phyloP scores from a whole-genome alignment of 2,113 vertebrate genomes.

The Centropus bengalensis region DNA sequence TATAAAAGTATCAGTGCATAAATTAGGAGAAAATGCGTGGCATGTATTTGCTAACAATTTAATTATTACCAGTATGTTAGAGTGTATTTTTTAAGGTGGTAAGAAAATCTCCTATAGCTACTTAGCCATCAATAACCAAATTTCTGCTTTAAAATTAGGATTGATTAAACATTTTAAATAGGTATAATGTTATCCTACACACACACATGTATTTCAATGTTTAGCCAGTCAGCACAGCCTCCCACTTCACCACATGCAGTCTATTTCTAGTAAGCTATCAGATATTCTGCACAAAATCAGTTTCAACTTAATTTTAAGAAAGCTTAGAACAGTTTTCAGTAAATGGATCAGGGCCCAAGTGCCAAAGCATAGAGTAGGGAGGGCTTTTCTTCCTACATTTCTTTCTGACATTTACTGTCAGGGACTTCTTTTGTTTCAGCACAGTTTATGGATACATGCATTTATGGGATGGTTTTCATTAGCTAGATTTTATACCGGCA shows the following conservation, averaged over 20 bases:
- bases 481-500: constrained; percentile 7
- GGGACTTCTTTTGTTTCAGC: background rate
- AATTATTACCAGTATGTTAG: background rate
- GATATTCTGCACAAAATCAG: background rate
- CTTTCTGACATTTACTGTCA: constrained; percentile 14
- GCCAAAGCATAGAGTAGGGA: background rate
- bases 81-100: background rate
- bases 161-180: background rate
- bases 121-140: background rate
- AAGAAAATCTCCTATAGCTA: background rate
- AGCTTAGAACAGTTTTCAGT: background rate
- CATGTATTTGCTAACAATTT: background rate
- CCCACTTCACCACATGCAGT: background rate
- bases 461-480: constrained; percentile 14
- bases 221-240: background rate
- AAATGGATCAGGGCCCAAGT: background rate
- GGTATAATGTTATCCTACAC: accelerated
- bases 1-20: background rate
- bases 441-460: background rate
- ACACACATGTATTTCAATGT: background rate
- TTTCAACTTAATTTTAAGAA: background rate
- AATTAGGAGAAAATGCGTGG: background rate
- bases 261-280: background rate
- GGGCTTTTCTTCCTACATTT: background rate
- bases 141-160: background rate